Evolutionary conservation across 1,140 invertebrate species (phyloP), one percentile per base, ranked within the genome.

Genomic region (Anoplolepis gracilipes): DNA sequence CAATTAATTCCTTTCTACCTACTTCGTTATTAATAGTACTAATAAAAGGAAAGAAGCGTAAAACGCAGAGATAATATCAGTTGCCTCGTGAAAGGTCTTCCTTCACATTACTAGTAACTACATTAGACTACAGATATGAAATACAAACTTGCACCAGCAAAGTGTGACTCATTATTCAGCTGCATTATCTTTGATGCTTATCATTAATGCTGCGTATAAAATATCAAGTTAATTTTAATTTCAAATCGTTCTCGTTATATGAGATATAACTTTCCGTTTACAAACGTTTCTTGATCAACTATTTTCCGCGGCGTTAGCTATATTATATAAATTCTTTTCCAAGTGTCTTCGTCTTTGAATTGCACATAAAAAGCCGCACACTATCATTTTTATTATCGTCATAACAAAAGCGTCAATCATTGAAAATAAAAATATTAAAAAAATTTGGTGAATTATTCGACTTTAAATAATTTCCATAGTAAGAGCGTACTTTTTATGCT

Each of bases 1-100:
- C n/a, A 67, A 28, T 61, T 16, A 70, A 57, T 81, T 59, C 13
- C 33, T 55, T 67, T 79, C 22, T 57, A 25, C 42, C 3, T 81
- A 53, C 10, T 46, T 53, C n/a, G 10, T 2, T 62, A 72, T 11
- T 28, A 79, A 69, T 53, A 22, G 8, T 67, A 39, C 28, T 33
- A 28, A 67, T 73, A n/a, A 57, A 57, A 73, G 19, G 46, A 49
- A 46, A 75, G 53, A 70, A 57, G 53, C 53, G 49, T 13, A 59
- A 72, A 57, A n/a, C 22, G 22, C 25, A 16, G 11, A 59, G 39
- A 59, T 13, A 4, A 72, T 13, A 55, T 55, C 11, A 16, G 6
- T 55, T 22, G 49, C 22, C 28, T 28, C 30, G n/a, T 25, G 6
- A 5, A 25, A 62, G 62, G 1, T 19, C 11, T 19, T 33, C 25